These are phyloP conservation scores for Abramis brama DNA, from an alignment of 2,113 vertebrate genomes.

Conservation along the genomic window DNA sequence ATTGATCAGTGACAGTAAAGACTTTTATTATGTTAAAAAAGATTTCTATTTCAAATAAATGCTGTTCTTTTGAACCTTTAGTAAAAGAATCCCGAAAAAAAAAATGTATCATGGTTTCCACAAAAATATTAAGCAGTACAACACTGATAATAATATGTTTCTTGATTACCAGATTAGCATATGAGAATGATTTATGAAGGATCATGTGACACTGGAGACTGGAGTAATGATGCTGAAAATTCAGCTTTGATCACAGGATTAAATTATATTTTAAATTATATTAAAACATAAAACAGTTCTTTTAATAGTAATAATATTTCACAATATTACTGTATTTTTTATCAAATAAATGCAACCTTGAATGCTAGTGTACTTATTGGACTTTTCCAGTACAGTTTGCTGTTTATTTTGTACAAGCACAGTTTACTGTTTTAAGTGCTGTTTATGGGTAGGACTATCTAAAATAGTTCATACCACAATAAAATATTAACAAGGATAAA, in stretches of 20 bases:
- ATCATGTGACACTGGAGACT: neutral
- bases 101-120: neutral
- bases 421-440: neutral
- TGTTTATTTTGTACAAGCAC: neutral
- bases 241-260: neutral
- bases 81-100: neutral
- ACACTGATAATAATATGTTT: neutral
- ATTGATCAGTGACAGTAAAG: neutral
- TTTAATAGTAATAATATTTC: neutral
- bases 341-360: no score
- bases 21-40: neutral
- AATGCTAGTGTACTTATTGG: no score
- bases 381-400: no score
- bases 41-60: neutral
- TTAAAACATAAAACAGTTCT: neutral
- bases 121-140: neutral
- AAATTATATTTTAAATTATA: neutral
- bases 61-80: neutral
- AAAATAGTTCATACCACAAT: neutral
- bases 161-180: neutral
- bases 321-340: no score
- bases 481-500: neutral
- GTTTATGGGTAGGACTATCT: neutral
- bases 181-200: neutral
- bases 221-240: neutral